Conservation (phyloP, 2,113 vertebrate genomes). For the rat (Rattus norvegicus) region DNA sequence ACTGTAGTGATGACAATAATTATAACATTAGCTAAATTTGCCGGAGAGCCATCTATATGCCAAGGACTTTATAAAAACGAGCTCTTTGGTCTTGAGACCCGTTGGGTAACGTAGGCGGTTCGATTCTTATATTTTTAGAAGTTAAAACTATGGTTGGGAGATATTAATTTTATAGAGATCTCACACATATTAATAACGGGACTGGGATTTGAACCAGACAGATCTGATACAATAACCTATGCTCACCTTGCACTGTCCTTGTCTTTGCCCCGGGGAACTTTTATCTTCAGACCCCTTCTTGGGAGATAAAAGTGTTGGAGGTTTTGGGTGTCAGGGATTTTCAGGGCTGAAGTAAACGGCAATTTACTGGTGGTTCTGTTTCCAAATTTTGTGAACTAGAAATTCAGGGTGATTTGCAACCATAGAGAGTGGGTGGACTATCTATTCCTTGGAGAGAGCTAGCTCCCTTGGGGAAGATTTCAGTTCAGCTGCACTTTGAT, state of each 20-base stretch:
- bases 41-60: neutral
- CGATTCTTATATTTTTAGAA: conserved; percentile 45
- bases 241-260: neutral
- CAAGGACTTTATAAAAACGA: conserved; percentile 25
- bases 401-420: conserved; percentile 17
- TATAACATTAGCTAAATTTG: conserved; percentile 45
- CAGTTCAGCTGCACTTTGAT: neutral
- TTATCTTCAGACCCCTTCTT: neutral
- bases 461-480: neutral
- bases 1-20: conserved; percentile 47
- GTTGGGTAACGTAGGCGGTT: neutral
- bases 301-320: neutral
- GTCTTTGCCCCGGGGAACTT: neutral
- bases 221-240: neutral
- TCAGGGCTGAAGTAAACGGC: neutral
- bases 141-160: conserved; percentile 19
- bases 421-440: neutral
- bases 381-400: conserved; percentile 3
- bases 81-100: neutral
- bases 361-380: conserved; percentile 14
- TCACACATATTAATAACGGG: conserved; percentile 17
- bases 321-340: neutral
- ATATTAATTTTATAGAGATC: conserved; percentile 47
- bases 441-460: neutral
- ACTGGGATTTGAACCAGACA: conserved; percentile 51